Evolutionary conservation across 2,888 invertebrate genomes (phyloP), one percentile per base, ranked within the genome.

Genomic region (Nomada goodeniana): DNA sequence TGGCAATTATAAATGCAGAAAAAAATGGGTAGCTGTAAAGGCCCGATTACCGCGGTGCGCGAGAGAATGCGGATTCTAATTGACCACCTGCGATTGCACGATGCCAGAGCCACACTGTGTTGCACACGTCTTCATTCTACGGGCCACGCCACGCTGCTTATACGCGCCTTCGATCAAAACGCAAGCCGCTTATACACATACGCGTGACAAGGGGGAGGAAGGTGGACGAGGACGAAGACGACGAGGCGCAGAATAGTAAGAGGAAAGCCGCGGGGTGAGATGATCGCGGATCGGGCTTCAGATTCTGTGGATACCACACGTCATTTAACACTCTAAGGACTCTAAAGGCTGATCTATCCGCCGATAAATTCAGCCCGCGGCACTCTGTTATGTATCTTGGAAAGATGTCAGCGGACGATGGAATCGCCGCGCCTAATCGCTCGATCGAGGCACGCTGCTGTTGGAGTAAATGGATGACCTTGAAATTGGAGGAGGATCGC

Each of bases 11-110:
- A 88, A 85, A 88, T 86, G 79, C 88, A 68, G 73, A 61, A 55
- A 84, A 82, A 86, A 86, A 88, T 76, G 77, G 68, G 73, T 86
- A 80, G 86, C 86, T 86, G 86, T 87, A 87, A 87, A 87, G 80
- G 82, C 63, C 80, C 80, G 87, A 87, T 87, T 87, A 86, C 82
- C 87, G 85, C 65, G 84, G 72, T 80, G 74, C 61, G 82, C 67
- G 78, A 78, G 84, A 76, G 85, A 87, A 87, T 83, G 87, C 81
- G 81, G 81, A 85, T 85, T 88, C 85, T 88, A 88, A 88, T 88
- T 88, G 86, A 88, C 85, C 88, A 88, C 76, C 85, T 86, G 80
- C 86, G 86, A 87, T 87, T 87, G 86, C 80, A 86, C 72, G 80
- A 78, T 86, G 81, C 79, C 71, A 81, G 74, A 85, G 81, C 84